Base-by-base conservation (phyloP, 2,113 vertebrate species). In the Pandion haliaetus region DNA sequence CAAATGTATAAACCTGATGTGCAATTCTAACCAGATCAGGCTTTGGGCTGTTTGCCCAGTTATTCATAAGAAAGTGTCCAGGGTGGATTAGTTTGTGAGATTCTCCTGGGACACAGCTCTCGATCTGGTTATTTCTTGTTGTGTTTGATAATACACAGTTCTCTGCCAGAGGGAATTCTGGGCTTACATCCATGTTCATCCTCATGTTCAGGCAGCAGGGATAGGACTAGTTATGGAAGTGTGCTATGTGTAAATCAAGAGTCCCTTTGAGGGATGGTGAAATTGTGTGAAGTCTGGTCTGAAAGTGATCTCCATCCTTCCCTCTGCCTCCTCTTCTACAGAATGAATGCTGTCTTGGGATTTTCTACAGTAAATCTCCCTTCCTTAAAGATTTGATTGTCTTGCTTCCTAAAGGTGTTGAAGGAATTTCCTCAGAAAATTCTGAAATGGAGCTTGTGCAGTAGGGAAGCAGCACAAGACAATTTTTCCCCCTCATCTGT, bases 31-130 rank as follows among this genome's bases (percentile, higher is more conserved):
- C 93, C 96, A 96, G 95, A 96, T 95, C 95, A 88, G 45, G 49
- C 70, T 94, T 94, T 95, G 95, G 95, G 96, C 95, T 82, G 70
- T 91, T 96, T 96, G 95, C 95, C 96, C 95, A 94, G 95, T 96
- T 96, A 63, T 93, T 94, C 90, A 58, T 90, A 96, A 95, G 86
- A 93, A 96, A 96, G 93, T 82, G 95, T 94, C 95, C 93, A 85
- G 82, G 61, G 66, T 91, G 91, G 62, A 65, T 91, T 82, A 94
- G 90, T 82, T 65, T 82, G 65, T 95, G 82, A 93, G 89, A 95
- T 82, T 93, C 84, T 93, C 66, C 78, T 93, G 93, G 70, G 95
- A 94, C 49, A 32, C 28, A 85, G 66, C 79, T 94, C 95, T 96
- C 94, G 73, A 93, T 96, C 90, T 94, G 19, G 40, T 76, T 97